Conservation (phyloP, 2,797 vertebrate species). For the Parauchenoglanis punctatus region DNA sequence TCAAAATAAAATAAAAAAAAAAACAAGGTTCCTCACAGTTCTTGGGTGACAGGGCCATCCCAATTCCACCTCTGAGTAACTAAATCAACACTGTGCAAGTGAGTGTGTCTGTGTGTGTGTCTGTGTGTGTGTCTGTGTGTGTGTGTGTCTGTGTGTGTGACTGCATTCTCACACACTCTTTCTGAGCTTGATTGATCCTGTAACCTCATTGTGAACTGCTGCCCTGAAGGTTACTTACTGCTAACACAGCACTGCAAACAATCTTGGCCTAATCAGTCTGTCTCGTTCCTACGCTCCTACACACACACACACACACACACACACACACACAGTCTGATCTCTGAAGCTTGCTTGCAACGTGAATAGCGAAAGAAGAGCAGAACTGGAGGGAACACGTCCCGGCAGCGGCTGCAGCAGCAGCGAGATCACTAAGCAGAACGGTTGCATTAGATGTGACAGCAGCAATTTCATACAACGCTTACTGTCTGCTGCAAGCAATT, state of each 20-base stretch:
- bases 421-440: constrained; percentile 27
- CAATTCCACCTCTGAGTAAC: background rate
- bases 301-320: constrained; percentile 47
- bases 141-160: background rate
- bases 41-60: background rate
- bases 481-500: constrained; percentile 54
- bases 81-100: constrained; percentile 4
- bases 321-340: constrained; percentile 18
- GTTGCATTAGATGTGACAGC: constrained; percentile 68
- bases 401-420: background rate
- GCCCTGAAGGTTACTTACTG: constrained; percentile 71
- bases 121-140: background rate
- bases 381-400: constrained; percentile 39
- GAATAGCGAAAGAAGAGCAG: constrained; percentile 61
- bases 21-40: background rate
- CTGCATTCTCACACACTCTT: constrained; percentile 29
- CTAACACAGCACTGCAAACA: constrained; percentile 67
- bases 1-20: background rate
- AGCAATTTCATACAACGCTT: constrained; percentile 71
- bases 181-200: constrained; percentile 71
- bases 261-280: constrained; percentile 54
- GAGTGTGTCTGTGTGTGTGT: background rate
- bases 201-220: constrained; percentile 69
- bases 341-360: constrained; percentile 49
- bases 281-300: background rate